Base-by-base conservation (phyloP, 2,888 invertebrate species). In the Caenorhabditis afra region DNA sequence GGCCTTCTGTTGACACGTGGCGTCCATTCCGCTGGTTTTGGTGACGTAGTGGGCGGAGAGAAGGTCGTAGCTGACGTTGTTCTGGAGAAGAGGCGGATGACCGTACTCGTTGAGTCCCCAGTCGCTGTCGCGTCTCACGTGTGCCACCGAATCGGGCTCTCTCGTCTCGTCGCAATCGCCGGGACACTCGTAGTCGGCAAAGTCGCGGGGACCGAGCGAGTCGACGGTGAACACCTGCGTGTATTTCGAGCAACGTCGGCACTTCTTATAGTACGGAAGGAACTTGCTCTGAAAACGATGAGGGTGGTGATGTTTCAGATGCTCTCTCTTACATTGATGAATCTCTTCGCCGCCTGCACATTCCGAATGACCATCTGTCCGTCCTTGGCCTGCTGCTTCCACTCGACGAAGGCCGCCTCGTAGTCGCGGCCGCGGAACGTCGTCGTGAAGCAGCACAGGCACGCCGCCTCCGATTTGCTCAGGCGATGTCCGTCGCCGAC, bases 291-390 rank as follows among this genome's bases (percentile, higher is more conserved):
- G 55, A 37, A 76, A 62, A 45, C 14, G 29, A 29, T 29, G 3
- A 5, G 29, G 3, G 29, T 29, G 29, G 7, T 29, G 29, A 5
- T 29, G 1, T 53, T 53, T 8, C n/a, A 39, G 41, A 47, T 41
- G 12, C 3, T 52, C 64, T 59, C 3, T 52, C 64, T 59, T 39
- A 77, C 77, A 77, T 77, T 77, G 18, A 77, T 47, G 59, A 57
- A 77, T 77, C 77, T 39, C 41, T 70, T 77, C 10, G 64, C 77
- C 18, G 62, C 64, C n/a, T 77, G 64, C 0, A 70, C 66, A 35
- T 23, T 50, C 23, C 53, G 49, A 18, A 65, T 12, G 2, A 37
- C 35, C 10, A 16, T 41, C 39, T 70, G 70, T 20, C 77, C 77
- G 41, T 77, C 77, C 18, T 41, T 61, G 16, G 77, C 70, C 44